A percentile compares a stretch with the other conserved stretches of the same genome.
Conservation (phyloP, 2,888 invertebrate species). For the Lasioglossum villosulum region DNA sequence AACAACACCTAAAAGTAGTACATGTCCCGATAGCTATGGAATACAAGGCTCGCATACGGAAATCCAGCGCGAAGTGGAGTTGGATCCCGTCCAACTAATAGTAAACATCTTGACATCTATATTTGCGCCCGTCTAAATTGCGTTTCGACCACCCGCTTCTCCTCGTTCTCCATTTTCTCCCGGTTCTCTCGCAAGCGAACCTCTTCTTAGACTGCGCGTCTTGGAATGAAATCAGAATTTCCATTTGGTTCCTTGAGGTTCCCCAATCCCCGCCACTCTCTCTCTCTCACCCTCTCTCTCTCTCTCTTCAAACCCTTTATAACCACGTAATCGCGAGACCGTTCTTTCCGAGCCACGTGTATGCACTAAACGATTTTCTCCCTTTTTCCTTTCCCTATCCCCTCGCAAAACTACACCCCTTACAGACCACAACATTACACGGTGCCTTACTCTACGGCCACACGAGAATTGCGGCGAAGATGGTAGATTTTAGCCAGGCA, state of each 20-base stretch:
- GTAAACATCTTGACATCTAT: slow-evolving; percentile 82
- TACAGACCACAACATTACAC: slow-evolving; percentile 36
- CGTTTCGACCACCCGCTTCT: slow-evolving; percentile 70
- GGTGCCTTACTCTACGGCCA: not conserved
- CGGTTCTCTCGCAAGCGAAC: slow-evolving; percentile 2
- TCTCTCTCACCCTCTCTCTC: too few species aligned
- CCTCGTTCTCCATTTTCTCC: slow-evolving; percentile 57
- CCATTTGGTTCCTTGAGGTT: slow-evolving; percentile 64
- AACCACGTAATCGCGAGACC: slow-evolving; percentile 53
- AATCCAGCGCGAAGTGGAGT: slow-evolving; percentile 72
- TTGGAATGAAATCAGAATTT: slow-evolving; percentile 72
- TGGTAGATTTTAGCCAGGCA: not conserved
- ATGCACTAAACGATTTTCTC: slow-evolving; percentile 21
- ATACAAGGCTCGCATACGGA: slow-evolving; percentile 71
- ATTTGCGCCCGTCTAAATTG: slow-evolving; percentile 80
- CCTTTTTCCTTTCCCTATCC: not conserved
- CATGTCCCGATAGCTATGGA: slow-evolving; percentile 41
- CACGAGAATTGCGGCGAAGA: slow-evolving; percentile 17
- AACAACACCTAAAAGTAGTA: slow-evolving; percentile 54
- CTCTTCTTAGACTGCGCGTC: slow-evolving; percentile 42
- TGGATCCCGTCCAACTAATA: slow-evolving; percentile 80
- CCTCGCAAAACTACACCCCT: slow-evolving; percentile 12
- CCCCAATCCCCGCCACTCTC: not conserved
- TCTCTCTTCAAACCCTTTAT: slow-evolving; percentile 7
- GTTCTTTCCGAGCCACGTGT: slow-evolving; percentile 20